Conservation (phyloP, 2,113 vertebrate species). For the Pimephales promelas region DNA sequence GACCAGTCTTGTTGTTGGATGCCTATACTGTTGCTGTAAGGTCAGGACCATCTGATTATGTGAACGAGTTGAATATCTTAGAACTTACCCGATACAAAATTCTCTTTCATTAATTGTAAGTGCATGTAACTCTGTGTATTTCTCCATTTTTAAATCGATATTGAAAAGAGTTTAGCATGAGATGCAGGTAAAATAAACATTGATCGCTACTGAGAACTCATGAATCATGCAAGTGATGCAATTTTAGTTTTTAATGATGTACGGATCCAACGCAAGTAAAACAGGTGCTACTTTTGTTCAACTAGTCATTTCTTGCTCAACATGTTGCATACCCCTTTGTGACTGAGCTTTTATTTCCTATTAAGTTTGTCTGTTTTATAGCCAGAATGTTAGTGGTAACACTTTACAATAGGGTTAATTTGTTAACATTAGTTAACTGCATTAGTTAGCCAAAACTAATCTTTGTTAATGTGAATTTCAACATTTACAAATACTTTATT, state of each 20-base stretch:
- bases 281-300: neutral
- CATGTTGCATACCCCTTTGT: neutral
- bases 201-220: neutral
- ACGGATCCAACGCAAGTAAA: neutral
- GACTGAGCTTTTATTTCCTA: neutral
- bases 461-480: too few species aligned
- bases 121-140: neutral
- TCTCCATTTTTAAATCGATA: neutral
- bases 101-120: neutral
- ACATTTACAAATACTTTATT: too few species aligned
- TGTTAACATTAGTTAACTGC: too few species aligned
- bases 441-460: too few species aligned
- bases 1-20: neutral
- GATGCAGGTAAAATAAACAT: constrained; percentile 4
- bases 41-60: constrained; percentile 5
- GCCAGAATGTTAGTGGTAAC: neutral
- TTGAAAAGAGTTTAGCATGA: constrained; percentile 19
- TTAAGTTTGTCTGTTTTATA: neutral
- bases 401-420: too few species aligned
- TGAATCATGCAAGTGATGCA: neutral
- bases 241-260: neutral
- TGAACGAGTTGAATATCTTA: neutral
- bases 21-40: neutral
- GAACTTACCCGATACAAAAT: neutral
- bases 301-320: neutral